Base-by-base conservation (phyloP, 2,888 invertebrate genomes). In the Hirtodrosophila histrioides region DNA sequence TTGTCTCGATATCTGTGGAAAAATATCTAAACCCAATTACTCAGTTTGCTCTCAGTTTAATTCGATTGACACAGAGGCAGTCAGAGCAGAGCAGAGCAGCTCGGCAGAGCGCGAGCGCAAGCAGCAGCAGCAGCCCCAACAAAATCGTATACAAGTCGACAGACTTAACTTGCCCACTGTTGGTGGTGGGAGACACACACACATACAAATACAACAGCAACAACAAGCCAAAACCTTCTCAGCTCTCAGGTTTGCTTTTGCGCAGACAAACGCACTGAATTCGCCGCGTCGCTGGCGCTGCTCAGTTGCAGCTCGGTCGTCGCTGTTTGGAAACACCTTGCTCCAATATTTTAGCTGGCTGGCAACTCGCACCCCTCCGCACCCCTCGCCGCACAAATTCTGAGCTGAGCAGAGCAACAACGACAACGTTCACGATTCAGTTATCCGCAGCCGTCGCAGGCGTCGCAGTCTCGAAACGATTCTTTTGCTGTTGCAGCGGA, bases 21-120 rank as follows among this genome's bases (percentile, higher is more conserved):
- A 89, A 88, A 79, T 88, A 87, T 89, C 88, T 88, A 89, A 89
- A 87, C 88, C 88, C 82, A 89, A 86, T 89, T 89, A 78, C 81
- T 86, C 83, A 83, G 77, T 77, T 81, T 80, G 77, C 87, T 86
- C 80, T 87, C 87, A 82, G 77, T 86, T 80, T 82, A 82, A 87
- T 87, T 87, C 80, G 80, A 84, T 78, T 88, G 82, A 81, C 81
- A 77, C 81, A 81, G 77, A 75, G 82, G 78, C 72, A 73, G 67
- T 75, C 74, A 49, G 55, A 49, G 51, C 43, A 41, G 39, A 23
- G 36, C 17, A 31, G 31, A 58, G 55, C 53, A 61, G 64, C 55
- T 27, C 6, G 54, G 66, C 65, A 69, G 60, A 67, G 85, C 82
- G 81, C 69, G 72, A 68, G 75, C 62, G 64, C 55, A 39, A 46